Percentiles rank a stretch among this genome's conserved stretches.
These are phyloP conservation scores for Chironomus tentans DNA, from an alignment of 2,888 invertebrate species.

Conservation along the genomic window DNA sequence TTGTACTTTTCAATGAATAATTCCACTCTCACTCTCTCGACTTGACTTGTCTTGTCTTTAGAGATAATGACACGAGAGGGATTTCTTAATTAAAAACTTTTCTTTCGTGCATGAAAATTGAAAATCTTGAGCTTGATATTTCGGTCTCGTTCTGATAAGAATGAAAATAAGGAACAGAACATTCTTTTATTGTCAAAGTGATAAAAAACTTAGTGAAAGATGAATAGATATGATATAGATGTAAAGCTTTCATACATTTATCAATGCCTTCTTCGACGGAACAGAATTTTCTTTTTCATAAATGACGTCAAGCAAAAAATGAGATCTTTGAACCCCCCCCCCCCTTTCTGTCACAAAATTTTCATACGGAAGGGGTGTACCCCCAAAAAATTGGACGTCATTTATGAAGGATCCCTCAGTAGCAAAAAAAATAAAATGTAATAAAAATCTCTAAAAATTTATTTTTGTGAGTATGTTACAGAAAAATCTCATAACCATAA, in stretches of 20 bases:
- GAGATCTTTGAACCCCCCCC: too few relatives aligned
- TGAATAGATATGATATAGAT: neutral
- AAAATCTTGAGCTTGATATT: too few relatives aligned
- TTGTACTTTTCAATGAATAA: too few relatives aligned
- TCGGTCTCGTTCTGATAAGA: too few relatives aligned
- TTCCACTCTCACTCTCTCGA: neutral
- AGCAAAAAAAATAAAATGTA: neutral
- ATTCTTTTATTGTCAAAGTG: neutral
- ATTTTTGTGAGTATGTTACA: neutral
- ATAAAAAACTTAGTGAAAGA: neutral
- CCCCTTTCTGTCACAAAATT: too few relatives aligned
- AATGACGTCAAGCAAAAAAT: too few relatives aligned
- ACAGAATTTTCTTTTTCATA: too few relatives aligned
- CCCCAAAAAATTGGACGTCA: too few relatives aligned
- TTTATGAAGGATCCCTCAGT: neutral
- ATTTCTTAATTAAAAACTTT: neutral
- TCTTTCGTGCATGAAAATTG: neutral
- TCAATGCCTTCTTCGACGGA: neutral
- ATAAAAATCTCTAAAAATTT: constrained; percentile 10
- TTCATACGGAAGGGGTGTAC: too few relatives aligned
- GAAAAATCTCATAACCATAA: constrained; percentile 14
- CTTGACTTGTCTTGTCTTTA: neutral
- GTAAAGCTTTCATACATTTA: neutral
- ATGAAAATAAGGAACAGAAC: neutral
- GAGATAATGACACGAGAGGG: neutral